Base-by-base conservation (phyloP, 2,797 vertebrate species). In the Mycteria americana region DNA sequence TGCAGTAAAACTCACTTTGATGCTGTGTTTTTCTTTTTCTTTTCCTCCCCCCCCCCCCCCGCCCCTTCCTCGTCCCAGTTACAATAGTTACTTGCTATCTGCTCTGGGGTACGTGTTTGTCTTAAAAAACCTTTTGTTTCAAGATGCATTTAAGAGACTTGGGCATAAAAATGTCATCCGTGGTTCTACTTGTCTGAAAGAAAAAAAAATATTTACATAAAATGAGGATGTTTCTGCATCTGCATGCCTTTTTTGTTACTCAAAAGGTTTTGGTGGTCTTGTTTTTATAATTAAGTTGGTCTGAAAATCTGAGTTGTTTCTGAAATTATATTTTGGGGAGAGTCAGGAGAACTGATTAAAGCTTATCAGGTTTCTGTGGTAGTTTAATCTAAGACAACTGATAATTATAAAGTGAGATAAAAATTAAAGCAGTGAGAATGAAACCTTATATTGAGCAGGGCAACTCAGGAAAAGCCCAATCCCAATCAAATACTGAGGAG, bases 401-500 rank as follows among this genome's bases (percentile, higher is more conserved):
- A 54, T 75, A 86, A 78, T 57, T 78, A 67, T 24, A 54, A 85
- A 76, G 39, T 31, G 33, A 85, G 46, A 70, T 27, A 27, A 85
- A 94, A 87, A 69, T 46, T 57, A 56, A 77, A 93, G 33, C 24
- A 53, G 8, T 23, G 43, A 76, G 33, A 76, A 85, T 35, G 35
- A 83, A 89, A 82, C 56, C 3, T 41, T 50, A 31, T 8, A 65
- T 13, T 63, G 54, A 50, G 59, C 27, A 73, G 27, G 33, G 8
- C 15, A 74, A 62, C 18, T 46, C 3, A 4, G 33, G n/a, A 48
- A 43, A 79, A 85, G 13, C 27, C 43, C 22, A 56, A 0, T 53
- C 35, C 12, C 0, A 0, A 59, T 41, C 35, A 60, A n/a, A 67
- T 48, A 39, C 18, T 15, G 10, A 41, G 21, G 31, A 76, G 7